A percentile compares a stretch with the other conserved stretches of the same genome.
Conservation (phyloP, 2,888 invertebrate genomes). For the Noctua janthe region DNA sequence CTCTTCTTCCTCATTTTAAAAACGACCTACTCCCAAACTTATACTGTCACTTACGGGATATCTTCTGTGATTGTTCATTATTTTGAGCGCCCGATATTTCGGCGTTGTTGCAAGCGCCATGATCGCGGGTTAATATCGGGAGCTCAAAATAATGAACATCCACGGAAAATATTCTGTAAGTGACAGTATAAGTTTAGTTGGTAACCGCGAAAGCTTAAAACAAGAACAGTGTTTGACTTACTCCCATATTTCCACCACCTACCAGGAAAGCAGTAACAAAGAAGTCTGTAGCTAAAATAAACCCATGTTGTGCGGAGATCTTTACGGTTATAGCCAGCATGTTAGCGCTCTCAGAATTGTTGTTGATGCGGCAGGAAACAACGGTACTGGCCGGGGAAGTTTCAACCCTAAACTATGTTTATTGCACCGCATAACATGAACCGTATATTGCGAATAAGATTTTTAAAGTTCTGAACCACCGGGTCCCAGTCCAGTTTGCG, state of each 20-base stretch:
- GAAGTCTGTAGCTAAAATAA: conserved; percentile 55
- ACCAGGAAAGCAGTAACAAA: conserved; percentile 33
- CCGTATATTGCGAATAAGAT: conserved; percentile 59
- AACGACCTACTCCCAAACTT: not conserved
- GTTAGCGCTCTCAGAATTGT: conserved; percentile 62
- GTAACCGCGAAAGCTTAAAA: too few relatives aligned
- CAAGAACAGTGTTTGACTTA: not conserved
- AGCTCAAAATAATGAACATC: too few relatives aligned
- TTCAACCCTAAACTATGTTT: conserved; percentile 63
- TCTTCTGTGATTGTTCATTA: too few relatives aligned
- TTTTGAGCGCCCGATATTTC: too few relatives aligned
- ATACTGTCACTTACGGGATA: too few relatives aligned
- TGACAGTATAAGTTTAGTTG: too few relatives aligned
- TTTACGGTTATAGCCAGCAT: conserved; percentile 68
- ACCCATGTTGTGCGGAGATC: conserved; percentile 56
- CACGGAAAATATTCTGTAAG: too few relatives aligned
- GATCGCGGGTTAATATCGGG: too few relatives aligned
- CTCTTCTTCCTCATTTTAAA: conserved; percentile 8
- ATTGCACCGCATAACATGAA: conserved; percentile 59
- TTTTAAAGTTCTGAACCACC: conserved; percentile 57
- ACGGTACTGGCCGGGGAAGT: conserved; percentile 49
- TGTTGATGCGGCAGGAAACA: conserved; percentile 63
- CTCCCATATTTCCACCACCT: conserved; percentile 5
- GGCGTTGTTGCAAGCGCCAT: too few relatives aligned
- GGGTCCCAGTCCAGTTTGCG: conserved; percentile 44